Evolutionary conservation across 2,797 vertebrate species (phyloP).

Genomic region (Naso thynnoides): DNA sequence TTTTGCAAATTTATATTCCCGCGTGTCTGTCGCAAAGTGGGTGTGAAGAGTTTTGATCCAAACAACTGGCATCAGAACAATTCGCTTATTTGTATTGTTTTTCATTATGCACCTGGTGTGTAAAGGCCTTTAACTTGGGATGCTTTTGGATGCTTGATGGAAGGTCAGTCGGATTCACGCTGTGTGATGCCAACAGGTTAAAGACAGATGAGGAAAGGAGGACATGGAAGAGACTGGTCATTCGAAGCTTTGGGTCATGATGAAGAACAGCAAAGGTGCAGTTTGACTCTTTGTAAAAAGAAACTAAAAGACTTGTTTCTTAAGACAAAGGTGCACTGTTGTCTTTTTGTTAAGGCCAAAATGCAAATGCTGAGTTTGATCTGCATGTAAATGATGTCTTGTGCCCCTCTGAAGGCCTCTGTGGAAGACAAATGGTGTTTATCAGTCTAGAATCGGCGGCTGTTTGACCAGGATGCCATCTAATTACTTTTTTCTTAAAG

Average conservation of each 20-base stretch:
- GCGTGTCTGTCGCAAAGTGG: too few species aligned
- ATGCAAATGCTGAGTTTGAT: conserved; percentile 55
- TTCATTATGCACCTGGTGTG: too few species aligned
- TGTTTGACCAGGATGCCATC: conserved; percentile 63
- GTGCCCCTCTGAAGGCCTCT: conserved; percentile 25
- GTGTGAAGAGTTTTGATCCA: too few species aligned
- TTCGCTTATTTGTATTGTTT: too few species aligned
- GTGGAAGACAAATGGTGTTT: conserved; percentile 74
- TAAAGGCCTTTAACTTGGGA: neutral
- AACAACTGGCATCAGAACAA: too few species aligned
- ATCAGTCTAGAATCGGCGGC: conserved; percentile 13
- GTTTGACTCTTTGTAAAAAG: neutral
- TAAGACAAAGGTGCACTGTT: neutral
- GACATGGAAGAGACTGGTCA: too few species aligned
- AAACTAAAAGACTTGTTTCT: neutral
- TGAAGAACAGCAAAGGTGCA: neutral
- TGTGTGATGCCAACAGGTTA: neutral
- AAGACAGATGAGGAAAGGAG: too few species aligned
- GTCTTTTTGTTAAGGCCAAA: conserved; percentile 14
- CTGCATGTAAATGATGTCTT: conserved; percentile 28
- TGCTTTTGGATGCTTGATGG: neutral
- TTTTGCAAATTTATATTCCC: too few species aligned
- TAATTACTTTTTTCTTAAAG: conserved; percentile 84
- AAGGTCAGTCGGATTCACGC: neutral
- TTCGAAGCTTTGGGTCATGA: too few species aligned